These are phyloP conservation scores for Okamejei kenojei DNA, from an alignment of 2,797 vertebrate genomes.

Conservation along the genomic window DNA sequence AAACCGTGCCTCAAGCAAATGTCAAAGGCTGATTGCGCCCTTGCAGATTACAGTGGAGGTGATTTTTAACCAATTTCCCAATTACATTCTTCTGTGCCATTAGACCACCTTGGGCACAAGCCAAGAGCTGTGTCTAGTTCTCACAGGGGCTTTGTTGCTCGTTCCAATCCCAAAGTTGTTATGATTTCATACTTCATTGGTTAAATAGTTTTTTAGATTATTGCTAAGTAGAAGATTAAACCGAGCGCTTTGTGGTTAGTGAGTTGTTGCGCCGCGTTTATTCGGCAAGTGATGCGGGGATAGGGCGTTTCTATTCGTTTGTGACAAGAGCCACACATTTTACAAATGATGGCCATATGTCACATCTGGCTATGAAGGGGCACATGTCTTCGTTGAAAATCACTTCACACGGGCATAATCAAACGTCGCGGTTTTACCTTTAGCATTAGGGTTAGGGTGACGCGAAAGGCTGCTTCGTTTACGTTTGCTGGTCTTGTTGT, in stretches of 20 bases:
- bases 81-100: constrained; percentile 51
- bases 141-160: constrained; percentile 42
- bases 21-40: constrained; percentile 52
- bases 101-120: constrained; percentile 49
- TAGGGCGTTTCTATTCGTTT: constrained; percentile 52
- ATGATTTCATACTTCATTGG: constrained; percentile 45
- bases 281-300: constrained; percentile 22
- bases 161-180: constrained; percentile 41
- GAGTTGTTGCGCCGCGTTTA: constrained; percentile 48
- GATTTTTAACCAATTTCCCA: constrained; percentile 63
- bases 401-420: constrained; percentile 59
- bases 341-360: constrained; percentile 59
- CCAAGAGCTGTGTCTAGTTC: constrained; percentile 47
- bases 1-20: constrained; percentile 50
- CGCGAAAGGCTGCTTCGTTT: not conserved
- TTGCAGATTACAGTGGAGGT: constrained; percentile 49
- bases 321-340: constrained; percentile 47
- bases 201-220: constrained; percentile 43
- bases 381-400: constrained; percentile 48
- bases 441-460: constrained; percentile 39
- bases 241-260: constrained; percentile 48
- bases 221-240: constrained; percentile 40
- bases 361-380: constrained; percentile 44
- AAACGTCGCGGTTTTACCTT: constrained; percentile 54
- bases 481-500: not conserved